Evolutionary conservation across 2,113 vertebrate species (phyloP).

Genomic region (Callipepla squamata): DNA sequence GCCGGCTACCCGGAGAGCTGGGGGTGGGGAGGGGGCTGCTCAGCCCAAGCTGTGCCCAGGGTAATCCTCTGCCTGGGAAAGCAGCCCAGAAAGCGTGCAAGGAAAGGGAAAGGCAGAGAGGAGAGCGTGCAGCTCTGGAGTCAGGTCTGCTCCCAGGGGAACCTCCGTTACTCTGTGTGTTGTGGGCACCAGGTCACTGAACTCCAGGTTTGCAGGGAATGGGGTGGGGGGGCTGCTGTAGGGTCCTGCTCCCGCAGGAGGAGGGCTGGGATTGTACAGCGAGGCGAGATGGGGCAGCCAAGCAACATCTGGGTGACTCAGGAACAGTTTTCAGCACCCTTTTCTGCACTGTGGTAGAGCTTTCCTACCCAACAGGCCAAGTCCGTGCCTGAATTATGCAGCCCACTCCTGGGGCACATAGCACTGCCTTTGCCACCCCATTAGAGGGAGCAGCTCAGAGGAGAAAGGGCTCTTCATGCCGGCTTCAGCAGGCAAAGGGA

Average conservation of each 20-base stretch:
- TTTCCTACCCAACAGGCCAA: not conserved
- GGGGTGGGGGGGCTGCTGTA: not conserved
- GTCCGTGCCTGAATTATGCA: accelerated
- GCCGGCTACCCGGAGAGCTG: not conserved
- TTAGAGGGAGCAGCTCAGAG: not conserved
- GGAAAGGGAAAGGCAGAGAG: not conserved
- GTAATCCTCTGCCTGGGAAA: not conserved
- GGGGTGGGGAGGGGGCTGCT: not conserved
- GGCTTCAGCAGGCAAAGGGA: not conserved
- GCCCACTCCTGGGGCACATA: not conserved
- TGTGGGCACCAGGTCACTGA: not conserved
- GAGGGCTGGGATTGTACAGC: not conserved
- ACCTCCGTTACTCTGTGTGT: not conserved
- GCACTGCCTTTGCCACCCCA: not conserved
- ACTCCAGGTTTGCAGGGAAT: not conserved
- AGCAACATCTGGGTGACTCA: not conserved
- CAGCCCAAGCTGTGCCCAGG: not conserved
- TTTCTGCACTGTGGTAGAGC: not conserved
- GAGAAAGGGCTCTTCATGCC: not conserved
- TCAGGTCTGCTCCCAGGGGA: not conserved
- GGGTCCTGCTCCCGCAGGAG: not conserved
- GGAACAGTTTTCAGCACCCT: accelerated
- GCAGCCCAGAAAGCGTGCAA: not conserved
- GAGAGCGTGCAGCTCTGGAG: not conserved
- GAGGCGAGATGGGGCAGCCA: not conserved